Evolutionary conservation across 92 coral and sea anemone genomes (phyloP), one percentile per base, ranked within the genome.

Genomic region (Porites cylindrica): DNA sequence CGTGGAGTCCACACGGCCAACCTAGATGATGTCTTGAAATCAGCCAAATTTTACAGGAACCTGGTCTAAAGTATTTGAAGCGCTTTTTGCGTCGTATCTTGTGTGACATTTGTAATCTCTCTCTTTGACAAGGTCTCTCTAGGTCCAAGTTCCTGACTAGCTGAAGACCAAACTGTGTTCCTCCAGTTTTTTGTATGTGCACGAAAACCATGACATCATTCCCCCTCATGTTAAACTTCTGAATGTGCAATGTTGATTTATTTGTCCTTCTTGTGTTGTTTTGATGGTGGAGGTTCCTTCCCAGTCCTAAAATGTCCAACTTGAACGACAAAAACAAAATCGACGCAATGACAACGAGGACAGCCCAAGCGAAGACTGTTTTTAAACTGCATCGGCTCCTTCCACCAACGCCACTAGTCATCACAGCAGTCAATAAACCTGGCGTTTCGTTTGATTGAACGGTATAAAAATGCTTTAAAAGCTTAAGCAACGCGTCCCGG

Each of bases 181-280:
- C 99, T 7, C 99, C 99, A 12, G 99, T 96, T 75, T 96, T 96
- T 72, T 96, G 99, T 24, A 96, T 93, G 90, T 96, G 99, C 3
- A 96, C 65, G 77, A 94, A 96, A n/a, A 96, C 99, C 88, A 96
- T 81, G 13, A 96, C 90, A 78, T 96, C 96, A 54, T 69, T 71
- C 17, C 94, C 92, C 20, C 72, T 23, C 66, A 75, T 65, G 82
- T 64, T 62, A 24, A 84, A 84, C 47, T 50, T 72, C 70, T 72
- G 87, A 21, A 18, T 61, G 24, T 74, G 82, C 61, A 43, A 20
- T 0, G 8, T 43, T n/a, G 10, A 13, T 26, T 51, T 26, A 71
- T 38, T 20, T 63, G 51, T 32, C 1, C 43, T 20, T 47, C 10
- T 19, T 13, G 43, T 11, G 8, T 47, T 72, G 60, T 17, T 14